These are phyloP conservation scores for Salvator merianae DNA, from an alignment of 2,113 vertebrate genomes.

Conservation along the genomic window DNA sequence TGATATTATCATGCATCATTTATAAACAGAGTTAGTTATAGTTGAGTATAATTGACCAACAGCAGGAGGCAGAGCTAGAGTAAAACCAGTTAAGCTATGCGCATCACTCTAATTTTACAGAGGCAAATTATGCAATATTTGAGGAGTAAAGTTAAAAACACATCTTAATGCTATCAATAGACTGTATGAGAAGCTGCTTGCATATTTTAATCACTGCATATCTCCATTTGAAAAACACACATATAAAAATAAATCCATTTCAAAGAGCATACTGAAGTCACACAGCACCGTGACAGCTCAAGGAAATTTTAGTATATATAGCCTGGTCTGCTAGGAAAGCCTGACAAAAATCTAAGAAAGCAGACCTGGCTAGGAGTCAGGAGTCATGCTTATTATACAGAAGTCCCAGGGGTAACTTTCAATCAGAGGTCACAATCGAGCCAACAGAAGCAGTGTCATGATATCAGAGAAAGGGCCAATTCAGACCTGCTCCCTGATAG, in stretches of 20 bases:
- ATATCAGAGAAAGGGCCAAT: slow-evolving; percentile 89
- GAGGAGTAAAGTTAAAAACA: neutral
- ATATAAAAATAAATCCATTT: slow-evolving; percentile 21
- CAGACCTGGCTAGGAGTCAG: slow-evolving; percentile 84
- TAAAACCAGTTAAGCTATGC: neutral
- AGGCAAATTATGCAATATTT: neutral
- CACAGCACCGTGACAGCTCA: slow-evolving; percentile 33
- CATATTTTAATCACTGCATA: neutral
- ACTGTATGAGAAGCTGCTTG: neutral
- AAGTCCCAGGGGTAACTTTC: slow-evolving; percentile 87
- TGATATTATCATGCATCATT: neutral
- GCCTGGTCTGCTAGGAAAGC: slow-evolving; percentile 57
- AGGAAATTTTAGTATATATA: slow-evolving; percentile 61
- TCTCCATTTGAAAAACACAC: slow-evolving; percentile 37
- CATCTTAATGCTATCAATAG: neutral
- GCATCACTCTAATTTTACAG: neutral
- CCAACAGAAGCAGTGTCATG: slow-evolving; percentile 85
- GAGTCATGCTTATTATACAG: slow-evolving; percentile 92
- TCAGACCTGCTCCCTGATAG: slow-evolving; percentile 82
- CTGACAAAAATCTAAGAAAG: slow-evolving; percentile 70
- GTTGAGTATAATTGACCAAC: no score
- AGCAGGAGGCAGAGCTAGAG: no score
- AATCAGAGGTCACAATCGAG: slow-evolving; percentile 86
- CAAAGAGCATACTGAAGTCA: slow-evolving; percentile 49
- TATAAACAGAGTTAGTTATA: neutral